A percentile compares a stretch with the other conserved stretches of the same genome.
These are phyloP conservation scores for Trissoscelio sp. DNA, from an alignment of 2,888 invertebrate genomes.

Conservation along the genomic window DNA sequence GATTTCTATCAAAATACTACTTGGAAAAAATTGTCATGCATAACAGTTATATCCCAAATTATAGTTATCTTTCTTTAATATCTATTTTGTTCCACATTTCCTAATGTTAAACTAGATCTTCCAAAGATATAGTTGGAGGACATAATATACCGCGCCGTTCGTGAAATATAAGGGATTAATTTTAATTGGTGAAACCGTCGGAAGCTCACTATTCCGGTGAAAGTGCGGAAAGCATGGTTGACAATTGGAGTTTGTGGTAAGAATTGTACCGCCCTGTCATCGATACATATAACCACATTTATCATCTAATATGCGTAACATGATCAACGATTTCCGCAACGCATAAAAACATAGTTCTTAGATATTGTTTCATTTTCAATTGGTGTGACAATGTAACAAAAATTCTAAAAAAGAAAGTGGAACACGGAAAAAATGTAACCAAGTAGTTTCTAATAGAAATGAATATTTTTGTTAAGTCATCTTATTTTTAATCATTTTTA, in stretches of 20 bases:
- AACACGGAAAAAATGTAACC: too few species aligned
- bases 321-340: conserved; percentile 55
- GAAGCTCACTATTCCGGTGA: conserved; percentile 60
- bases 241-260: conserved; percentile 55
- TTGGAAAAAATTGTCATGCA: conserved; percentile 13
- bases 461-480: too few species aligned
- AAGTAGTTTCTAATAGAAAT: too few species aligned
- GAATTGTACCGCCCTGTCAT: conserved; percentile 49
- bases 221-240: conserved; percentile 64
- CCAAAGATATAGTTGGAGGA: conserved; percentile 27
- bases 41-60: conserved; percentile 9
- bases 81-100: conserved; percentile 31
- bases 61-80: conserved; percentile 30
- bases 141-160: conserved; percentile 32
- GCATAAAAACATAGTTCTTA: too few species aligned
- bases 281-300: conserved; percentile 59
- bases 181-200: conserved; percentile 67
- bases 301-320: conserved; percentile 60
- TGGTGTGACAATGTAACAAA: neutral
- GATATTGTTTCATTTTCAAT: too few species aligned
- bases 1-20: conserved; percentile 21
- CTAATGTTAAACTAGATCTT: conserved; percentile 28
- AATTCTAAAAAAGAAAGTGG: neutral
- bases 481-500: too few species aligned
- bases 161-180: conserved; percentile 59